Percentiles rank a stretch among this genome's conserved stretches.
Evolutionary conservation across 2,113 vertebrate species (phyloP).

Genomic region (Halcyon malimbica): DNA sequence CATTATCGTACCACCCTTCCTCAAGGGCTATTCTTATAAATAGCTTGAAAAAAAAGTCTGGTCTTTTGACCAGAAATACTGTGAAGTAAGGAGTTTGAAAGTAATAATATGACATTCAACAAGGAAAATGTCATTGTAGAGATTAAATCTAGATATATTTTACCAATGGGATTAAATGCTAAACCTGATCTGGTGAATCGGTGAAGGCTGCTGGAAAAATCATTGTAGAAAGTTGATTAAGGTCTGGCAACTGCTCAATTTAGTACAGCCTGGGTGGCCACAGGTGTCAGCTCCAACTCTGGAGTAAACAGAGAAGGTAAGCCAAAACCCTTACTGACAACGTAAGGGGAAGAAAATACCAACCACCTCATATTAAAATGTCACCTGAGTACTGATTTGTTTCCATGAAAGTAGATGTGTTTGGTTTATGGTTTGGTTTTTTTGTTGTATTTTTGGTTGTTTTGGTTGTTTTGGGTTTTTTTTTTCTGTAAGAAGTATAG

Average conservation of each 20-base stretch:
- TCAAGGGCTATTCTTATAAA: neutral
- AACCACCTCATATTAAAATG: slow-evolving; percentile 6
- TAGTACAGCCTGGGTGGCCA: slow-evolving; percentile 54
- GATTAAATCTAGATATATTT: neutral
- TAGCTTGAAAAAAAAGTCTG: neutral
- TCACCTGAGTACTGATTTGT: neutral
- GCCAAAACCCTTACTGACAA: neutral
- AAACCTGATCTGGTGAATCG: neutral
- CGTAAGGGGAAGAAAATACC: neutral
- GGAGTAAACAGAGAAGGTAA: neutral
- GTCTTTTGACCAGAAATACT: neutral
- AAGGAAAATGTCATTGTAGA: neutral
- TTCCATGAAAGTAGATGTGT: neutral
- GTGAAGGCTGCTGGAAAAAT: slow-evolving; percentile 44
- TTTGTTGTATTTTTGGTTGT: neutral
- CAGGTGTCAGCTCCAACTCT: slow-evolving; percentile 18
- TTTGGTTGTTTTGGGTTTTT: neutral
- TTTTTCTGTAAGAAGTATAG: neutral
- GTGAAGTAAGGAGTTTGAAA: neutral
- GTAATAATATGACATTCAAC: neutral
- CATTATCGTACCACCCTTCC: neutral
- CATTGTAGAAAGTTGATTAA: slow-evolving; percentile 57
- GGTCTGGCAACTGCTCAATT: slow-evolving; percentile 57
- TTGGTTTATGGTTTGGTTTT: neutral
- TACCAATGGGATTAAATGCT: slow-evolving; percentile 18